phyloP scores from a whole-genome alignment of 2,888 invertebrate species.

The Mesoligia furuncula region DNA sequence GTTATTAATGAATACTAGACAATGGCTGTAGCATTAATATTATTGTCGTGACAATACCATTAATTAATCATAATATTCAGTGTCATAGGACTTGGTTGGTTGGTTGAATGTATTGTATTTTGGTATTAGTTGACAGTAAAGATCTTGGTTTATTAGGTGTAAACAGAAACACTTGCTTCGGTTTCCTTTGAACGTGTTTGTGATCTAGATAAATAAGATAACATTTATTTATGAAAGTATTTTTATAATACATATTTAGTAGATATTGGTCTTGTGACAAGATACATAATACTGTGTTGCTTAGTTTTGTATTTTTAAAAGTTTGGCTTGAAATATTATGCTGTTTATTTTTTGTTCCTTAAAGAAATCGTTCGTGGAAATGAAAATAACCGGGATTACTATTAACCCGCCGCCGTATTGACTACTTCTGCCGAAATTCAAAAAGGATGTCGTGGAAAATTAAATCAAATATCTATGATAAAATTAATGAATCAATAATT shows the following conservation, averaged over 20 bases:
- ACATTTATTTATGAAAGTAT: not conserved
- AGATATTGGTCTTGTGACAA: not conserved
- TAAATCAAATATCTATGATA: too few relatives aligned
- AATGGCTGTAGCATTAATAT: constrained; percentile 51
- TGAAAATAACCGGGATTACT: too few relatives aligned
- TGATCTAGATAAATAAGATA: too few relatives aligned
- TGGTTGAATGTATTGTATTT: constrained; percentile 14
- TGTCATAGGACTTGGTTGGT: constrained; percentile 14
- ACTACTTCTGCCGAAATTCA: not conserved
- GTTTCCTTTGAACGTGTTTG: not conserved
- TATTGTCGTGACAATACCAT: constrained; percentile 31
- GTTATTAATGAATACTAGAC: constrained; percentile 54
- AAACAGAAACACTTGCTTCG: not conserved
- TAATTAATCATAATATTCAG: constrained; percentile 51
- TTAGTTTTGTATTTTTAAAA: not conserved
- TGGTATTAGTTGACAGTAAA: constrained; percentile 25
- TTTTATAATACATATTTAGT: not conserved
- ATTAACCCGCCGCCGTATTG: not conserved
- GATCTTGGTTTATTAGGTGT: not conserved
- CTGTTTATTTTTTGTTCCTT: not conserved
- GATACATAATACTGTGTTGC: too few relatives aligned
- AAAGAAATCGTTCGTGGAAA: too few relatives aligned
- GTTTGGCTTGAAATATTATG: not conserved
- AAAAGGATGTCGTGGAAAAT: not conserved
- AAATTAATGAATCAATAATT: too few relatives aligned